Percentiles rank a stretch among this genome's conserved stretches.
Evolutionary conservation across 2,888 invertebrate species (phyloP).

Genomic region (Chromoteleia sp.): DNA sequence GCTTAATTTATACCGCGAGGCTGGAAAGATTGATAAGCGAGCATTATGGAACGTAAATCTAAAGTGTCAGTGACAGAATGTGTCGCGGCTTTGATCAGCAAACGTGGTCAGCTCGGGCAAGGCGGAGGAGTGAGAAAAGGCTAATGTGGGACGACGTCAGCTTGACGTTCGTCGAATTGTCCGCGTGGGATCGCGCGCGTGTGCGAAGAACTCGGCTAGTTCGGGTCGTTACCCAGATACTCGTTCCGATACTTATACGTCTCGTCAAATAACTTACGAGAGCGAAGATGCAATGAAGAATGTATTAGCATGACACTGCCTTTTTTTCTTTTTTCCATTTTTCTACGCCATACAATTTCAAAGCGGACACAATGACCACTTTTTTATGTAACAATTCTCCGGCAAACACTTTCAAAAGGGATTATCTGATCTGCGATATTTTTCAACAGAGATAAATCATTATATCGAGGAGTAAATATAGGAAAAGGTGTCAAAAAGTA

Average conservation of each 20-base stretch:
- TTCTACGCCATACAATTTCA: slow-evolving; percentile 18
- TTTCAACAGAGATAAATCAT: too few species aligned
- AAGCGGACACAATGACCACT: slow-evolving; percentile 40
- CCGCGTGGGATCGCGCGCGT: slow-evolving; percentile 79
- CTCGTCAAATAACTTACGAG: slow-evolving; percentile 47
- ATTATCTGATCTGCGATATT: too few species aligned
- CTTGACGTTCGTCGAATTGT: slow-evolving; percentile 70
- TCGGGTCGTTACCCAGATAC: slow-evolving; percentile 79
- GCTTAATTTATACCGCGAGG: slow-evolving; percentile 46
- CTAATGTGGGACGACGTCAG: slow-evolving; percentile 74
- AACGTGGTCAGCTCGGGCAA: slow-evolving; percentile 75
- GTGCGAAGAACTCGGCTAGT: slow-evolving; percentile 73
- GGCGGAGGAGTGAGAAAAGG: slow-evolving; percentile 76
- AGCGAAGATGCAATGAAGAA: slow-evolving; percentile 47
- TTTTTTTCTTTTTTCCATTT: slow-evolving; percentile 39
- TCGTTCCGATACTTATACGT: slow-evolving; percentile 68
- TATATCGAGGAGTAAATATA: too few species aligned
- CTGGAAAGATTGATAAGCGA: slow-evolving; percentile 61
- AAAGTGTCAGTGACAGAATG: slow-evolving; percentile 69
- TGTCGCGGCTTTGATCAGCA: slow-evolving; percentile 72
- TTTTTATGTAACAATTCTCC: slow-evolving; percentile 47
- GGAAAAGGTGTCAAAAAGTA: too few species aligned
- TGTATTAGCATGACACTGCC: slow-evolving; percentile 37
- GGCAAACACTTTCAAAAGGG: too few species aligned
- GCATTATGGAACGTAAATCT: slow-evolving; percentile 68